These are phyloP conservation scores for Coreius guichenoti DNA, from an alignment of 2,797 vertebrate genomes.

Conservation along the genomic window DNA sequence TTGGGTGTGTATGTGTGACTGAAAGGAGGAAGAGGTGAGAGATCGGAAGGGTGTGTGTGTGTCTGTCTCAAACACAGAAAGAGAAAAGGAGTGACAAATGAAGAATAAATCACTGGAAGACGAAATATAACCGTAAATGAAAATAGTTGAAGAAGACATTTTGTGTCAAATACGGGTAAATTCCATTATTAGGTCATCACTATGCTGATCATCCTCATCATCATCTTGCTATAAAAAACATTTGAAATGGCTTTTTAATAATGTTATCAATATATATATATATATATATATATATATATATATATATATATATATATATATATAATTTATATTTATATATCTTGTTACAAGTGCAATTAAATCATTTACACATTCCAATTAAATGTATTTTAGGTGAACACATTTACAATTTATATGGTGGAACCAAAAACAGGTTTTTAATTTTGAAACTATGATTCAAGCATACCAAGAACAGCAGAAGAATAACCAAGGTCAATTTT, in stretches of 20 bases:
- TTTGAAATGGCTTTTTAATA: too few species aligned
- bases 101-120: background rate
- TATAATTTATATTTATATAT: too few species aligned
- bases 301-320: too few species aligned
- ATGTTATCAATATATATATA: too few species aligned
- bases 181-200: background rate
- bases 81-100: background rate
- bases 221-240: background rate
- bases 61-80: background rate
- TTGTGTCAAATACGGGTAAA: background rate
- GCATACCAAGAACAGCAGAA: constrained; percentile 57
- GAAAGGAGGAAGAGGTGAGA: constrained; percentile 30
- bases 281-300: too few species aligned
- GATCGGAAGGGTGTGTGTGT: constrained; percentile 5
- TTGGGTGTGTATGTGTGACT: constrained; percentile 45
- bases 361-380: background rate
- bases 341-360: background rate
- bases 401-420: constrained; percentile 36
- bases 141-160: background rate
- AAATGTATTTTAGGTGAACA: background rate
- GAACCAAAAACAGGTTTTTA: constrained; percentile 43
- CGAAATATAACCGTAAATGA: background rate
- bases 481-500: constrained; percentile 46
- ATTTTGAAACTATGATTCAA: constrained; percentile 65
- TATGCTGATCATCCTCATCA: background rate